phyloP scores from a whole-genome alignment of 2,113 vertebrate species.

The Poeciliopsis retropinna region DNA sequence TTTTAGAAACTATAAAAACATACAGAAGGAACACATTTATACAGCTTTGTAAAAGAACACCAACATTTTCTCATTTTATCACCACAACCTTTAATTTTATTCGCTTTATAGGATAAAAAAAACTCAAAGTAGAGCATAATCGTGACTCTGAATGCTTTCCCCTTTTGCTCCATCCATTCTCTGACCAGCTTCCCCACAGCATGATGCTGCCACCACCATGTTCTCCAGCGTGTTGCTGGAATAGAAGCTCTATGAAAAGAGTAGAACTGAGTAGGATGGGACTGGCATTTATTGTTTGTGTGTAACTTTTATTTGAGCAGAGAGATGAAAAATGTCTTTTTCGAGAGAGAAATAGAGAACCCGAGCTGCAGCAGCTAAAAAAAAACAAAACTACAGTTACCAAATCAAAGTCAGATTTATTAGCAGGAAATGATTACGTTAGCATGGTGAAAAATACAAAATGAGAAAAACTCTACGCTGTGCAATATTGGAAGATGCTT shows the following conservation, averaged over 20 bases:
- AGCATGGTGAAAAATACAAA: background rate
- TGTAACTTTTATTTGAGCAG: no score
- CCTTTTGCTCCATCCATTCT: no score
- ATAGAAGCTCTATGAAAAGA: background rate
- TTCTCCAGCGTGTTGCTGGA: background rate
- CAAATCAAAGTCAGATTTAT: background rate
- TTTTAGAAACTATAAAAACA: background rate
- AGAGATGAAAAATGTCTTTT: no score
- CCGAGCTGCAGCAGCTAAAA: no score
- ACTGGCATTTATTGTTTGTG: background rate
- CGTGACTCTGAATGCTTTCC: no score
- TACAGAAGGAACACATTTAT: background rate
- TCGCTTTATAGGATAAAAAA: no score
- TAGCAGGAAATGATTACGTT: background rate
- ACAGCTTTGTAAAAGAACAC: background rate
- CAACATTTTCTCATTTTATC: background rate
- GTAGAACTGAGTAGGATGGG: background rate
- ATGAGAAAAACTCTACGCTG: background rate
- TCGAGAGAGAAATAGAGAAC: no score
- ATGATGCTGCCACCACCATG: background rate
- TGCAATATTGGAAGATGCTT: background rate
- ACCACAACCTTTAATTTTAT: no score
- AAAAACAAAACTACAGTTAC: no score
- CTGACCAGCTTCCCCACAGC: background rate
- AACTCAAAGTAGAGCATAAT: no score